Percentiles rank a stretch among this genome's conserved stretches.
These are phyloP conservation scores for Montipora capricornis DNA, from an alignment of 64 coral and sea anemone species.

Conservation along the genomic window DNA sequence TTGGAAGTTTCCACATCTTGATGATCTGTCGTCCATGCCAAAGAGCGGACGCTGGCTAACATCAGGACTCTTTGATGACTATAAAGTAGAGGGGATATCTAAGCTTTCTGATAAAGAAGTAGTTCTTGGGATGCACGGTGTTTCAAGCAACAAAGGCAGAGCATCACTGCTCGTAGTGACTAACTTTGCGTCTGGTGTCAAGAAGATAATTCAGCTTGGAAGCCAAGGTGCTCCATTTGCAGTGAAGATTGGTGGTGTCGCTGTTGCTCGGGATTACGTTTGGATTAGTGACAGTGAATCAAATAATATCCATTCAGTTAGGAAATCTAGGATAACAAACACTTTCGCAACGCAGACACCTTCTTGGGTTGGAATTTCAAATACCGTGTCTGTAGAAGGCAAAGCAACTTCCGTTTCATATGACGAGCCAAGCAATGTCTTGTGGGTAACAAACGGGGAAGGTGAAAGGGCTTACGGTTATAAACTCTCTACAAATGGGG, in stretches of 20 bases:
- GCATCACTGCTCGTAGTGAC: constrained; percentile 84
- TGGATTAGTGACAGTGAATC: constrained; percentile 62
- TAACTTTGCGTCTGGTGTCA: constrained; percentile 41
- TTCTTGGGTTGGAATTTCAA: constrained; percentile 50
- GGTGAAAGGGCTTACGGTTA: constrained; percentile 81
- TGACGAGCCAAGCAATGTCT: constrained; percentile 56
- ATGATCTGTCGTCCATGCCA: constrained; percentile 88
- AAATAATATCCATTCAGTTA: constrained; percentile 49
- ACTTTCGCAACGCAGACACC: constrained; percentile 49
- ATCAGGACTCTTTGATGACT: constrained; percentile 94
- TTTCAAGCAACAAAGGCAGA: constrained; percentile 80
- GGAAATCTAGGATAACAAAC: constrained; percentile 32
- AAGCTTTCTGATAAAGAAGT: constrained; percentile 69
- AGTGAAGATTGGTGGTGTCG: constrained; percentile 84
- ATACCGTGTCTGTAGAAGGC: constrained; percentile 27
- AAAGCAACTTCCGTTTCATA: constrained; percentile 89
- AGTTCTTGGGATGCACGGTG: constrained; percentile 90
- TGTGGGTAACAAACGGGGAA: constrained; percentile 79
- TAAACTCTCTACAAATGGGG: constrained; percentile 75
- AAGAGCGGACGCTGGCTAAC: constrained; percentile 88
- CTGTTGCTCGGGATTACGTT: constrained; percentile 62
- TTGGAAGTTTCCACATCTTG: constrained; percentile 96
- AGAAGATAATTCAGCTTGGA: constrained; percentile 84
- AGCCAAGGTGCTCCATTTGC: constrained; percentile 42
- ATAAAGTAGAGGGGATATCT: constrained; percentile 85